Conservation (phyloP, 2,797 vertebrate species). For the Sebastes hubbsi region DNA sequence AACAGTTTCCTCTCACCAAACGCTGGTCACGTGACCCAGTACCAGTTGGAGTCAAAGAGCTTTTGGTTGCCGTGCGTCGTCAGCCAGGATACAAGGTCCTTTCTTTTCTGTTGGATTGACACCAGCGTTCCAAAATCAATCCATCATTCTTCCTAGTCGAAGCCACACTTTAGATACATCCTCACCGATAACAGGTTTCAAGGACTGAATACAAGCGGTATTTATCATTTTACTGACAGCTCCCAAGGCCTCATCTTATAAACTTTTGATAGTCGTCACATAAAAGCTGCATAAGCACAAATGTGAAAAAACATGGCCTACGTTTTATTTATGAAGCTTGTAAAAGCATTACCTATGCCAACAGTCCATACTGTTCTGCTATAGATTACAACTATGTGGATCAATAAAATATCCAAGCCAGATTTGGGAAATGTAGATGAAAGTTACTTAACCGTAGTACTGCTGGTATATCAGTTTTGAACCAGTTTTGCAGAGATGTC, state of each 20-base stretch:
- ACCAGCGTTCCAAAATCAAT: constrained; percentile 37
- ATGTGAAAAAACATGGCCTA: not conserved
- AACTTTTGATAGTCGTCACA: constrained; percentile 20
- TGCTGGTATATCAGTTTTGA: not conserved
- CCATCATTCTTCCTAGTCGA: constrained; percentile 20
- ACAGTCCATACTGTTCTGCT: not conserved
- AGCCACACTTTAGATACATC: constrained; percentile 22
- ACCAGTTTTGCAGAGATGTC: not conserved
- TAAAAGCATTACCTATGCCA: not conserved
- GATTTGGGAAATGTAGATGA: not conserved
- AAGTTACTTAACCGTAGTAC: not conserved
- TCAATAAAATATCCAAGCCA: not conserved
- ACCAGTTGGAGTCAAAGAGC: constrained; percentile 67
- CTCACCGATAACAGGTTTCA: constrained; percentile 28
- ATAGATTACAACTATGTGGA: not conserved
- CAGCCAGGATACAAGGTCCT: constrained; percentile 53
- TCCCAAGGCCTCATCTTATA: constrained; percentile 5
- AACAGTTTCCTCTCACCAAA: constrained; percentile 19
- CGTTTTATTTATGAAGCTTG: not conserved
- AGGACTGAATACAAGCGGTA: constrained; percentile 24
- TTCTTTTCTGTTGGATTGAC: constrained; percentile 40
- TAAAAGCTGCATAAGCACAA: constrained; percentile 29
- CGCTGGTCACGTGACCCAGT: constrained; percentile 55
- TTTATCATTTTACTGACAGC: constrained; percentile 28
- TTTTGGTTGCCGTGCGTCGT: constrained; percentile 32